Conservation (phyloP, 2,797 vertebrate species). For the Benthosema pterotum region DNA sequence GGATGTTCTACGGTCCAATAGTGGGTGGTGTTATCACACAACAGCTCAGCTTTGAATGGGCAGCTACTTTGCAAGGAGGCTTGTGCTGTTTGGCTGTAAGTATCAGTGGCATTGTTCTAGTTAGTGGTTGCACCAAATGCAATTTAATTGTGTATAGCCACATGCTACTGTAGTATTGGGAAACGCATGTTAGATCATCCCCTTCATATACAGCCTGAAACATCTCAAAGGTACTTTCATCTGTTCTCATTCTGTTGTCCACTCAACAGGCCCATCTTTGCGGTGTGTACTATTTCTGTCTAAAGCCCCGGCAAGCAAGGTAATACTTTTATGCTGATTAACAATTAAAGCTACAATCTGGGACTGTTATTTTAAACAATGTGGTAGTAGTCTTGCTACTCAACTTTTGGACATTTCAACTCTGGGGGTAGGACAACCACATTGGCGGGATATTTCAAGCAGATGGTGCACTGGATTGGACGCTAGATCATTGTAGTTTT, state of each 20-base stretch:
- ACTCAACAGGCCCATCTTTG: constrained; percentile 72
- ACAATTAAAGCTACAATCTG: no score
- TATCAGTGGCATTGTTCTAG: constrained; percentile 13
- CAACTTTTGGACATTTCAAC: no score
- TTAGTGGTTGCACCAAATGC: not conserved
- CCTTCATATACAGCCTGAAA: not conserved
- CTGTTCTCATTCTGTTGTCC: constrained; percentile 2
- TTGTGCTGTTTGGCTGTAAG: constrained; percentile 74
- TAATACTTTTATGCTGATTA: constrained; percentile 36
- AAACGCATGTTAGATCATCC: not conserved
- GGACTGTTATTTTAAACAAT: no score
- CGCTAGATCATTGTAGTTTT: no score
- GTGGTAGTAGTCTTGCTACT: no score
- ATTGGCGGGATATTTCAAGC: no score
- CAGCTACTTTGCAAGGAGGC: constrained; percentile 71
- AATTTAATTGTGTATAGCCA: not conserved
- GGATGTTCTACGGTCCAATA: constrained; percentile 82
- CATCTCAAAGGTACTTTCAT: not conserved
- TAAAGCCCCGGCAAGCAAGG: constrained; percentile 54
- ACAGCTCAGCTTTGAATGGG: constrained; percentile 77
- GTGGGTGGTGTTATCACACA: constrained; percentile 79
- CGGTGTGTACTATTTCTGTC: constrained; percentile 49
- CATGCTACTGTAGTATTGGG: not conserved
- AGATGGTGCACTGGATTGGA: no score
- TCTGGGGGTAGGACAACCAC: no score